phyloP scores from a whole-genome alignment of 2,113 vertebrate genomes.

The Notiomystis cincta region DNA sequence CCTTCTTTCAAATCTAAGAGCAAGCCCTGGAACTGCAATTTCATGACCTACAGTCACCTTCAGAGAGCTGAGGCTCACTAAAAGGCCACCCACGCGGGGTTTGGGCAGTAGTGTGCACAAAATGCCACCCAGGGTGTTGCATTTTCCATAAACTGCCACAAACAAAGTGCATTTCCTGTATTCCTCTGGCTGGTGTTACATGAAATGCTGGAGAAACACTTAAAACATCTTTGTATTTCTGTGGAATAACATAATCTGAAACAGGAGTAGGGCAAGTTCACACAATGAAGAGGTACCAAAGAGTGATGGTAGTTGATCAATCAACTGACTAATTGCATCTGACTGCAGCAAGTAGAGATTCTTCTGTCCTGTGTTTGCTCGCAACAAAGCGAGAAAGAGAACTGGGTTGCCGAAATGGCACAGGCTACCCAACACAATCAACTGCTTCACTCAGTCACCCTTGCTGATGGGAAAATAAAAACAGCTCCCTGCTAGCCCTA shows the following conservation, averaged over 20 bases:
- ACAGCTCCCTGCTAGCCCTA: neutral
- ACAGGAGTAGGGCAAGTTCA: neutral
- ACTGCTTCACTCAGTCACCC: neutral
- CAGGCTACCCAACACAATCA: fast-evolving
- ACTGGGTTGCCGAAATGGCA: neutral
- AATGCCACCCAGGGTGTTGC: fast-evolving
- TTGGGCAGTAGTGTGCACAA: neutral
- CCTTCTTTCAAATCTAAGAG: neutral
- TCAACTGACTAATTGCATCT: neutral
- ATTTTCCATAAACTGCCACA: neutral
- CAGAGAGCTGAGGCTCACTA: neutral
- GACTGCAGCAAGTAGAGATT: neutral
- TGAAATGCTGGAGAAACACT: neutral
- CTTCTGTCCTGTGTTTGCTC: neutral
- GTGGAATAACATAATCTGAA: neutral
- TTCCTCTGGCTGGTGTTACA: neutral
- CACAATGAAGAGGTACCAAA: neutral
- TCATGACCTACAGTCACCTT: neutral
- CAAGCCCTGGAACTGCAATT: neutral
- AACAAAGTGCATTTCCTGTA: neutral
- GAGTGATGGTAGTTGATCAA: neutral
- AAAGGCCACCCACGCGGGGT: neutral
- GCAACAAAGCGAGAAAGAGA: neutral
- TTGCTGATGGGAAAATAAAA: neutral
- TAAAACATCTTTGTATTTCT: neutral